Percentiles rank a stretch among this genome's conserved stretches.
These are phyloP conservation scores for Paramormyrops kingsleyae DNA, from an alignment of 2,113 vertebrate genomes.

Conservation along the genomic window DNA sequence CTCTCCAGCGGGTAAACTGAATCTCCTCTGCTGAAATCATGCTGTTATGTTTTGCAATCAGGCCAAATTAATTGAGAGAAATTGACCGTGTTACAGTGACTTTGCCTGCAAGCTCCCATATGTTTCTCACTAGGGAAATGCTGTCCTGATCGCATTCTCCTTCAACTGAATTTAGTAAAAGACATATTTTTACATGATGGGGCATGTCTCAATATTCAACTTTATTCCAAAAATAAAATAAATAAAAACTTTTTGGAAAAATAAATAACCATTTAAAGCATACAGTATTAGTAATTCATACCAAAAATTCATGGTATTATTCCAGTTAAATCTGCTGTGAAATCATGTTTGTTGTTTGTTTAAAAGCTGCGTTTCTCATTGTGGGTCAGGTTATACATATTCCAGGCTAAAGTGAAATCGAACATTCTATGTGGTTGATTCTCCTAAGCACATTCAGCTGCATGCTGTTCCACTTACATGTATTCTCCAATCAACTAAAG, in stretches of 20 bases:
- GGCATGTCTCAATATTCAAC: not conserved
- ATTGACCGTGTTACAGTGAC: not conserved
- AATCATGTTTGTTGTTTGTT: not conserved
- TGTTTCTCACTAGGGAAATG: not conserved
- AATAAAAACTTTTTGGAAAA: not conserved
- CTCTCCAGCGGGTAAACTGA: not conserved
- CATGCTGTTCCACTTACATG: not conserved
- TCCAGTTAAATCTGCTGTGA: not conserved
- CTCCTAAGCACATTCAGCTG: not conserved
- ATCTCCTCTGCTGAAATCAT: not conserved
- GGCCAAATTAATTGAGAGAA: conserved; percentile 12
- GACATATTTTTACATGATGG: not conserved
- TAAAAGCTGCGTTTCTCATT: not conserved
- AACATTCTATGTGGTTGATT: not conserved
- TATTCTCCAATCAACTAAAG: not conserved
- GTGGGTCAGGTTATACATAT: not conserved
- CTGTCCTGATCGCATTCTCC: not conserved
- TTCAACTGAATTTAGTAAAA: not conserved
- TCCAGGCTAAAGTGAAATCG: not conserved
- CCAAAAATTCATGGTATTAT: not conserved
- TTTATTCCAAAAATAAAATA: not conserved
- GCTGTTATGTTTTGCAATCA: conserved; percentile 7
- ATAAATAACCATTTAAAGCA: not conserved
- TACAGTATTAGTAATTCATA: not conserved
- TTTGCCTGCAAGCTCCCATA: conserved; percentile 6